These are phyloP conservation scores for Gulo gulo DNA, from an alignment of 2,113 vertebrate species.

Conservation along the genomic window DNA sequence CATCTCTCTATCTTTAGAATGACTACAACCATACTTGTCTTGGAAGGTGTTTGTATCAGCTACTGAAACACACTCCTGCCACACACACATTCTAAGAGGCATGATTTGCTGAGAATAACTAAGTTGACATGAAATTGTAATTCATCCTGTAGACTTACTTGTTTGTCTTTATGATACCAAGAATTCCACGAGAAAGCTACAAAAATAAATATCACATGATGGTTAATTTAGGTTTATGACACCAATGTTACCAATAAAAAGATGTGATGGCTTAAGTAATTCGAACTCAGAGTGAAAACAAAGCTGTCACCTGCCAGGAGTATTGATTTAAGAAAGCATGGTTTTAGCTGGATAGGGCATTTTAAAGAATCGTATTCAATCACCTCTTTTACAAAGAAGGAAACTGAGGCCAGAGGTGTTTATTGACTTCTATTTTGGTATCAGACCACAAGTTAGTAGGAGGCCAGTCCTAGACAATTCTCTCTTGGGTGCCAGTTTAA, in stretches of 20 bases:
- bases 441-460: neutral
- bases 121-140: neutral
- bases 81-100: neutral
- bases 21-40: neutral
- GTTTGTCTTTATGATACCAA: constrained; percentile 15
- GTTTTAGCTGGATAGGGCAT: neutral
- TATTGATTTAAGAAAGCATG: neutral
- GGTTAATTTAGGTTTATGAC: constrained; percentile 13
- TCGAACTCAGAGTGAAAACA: neutral
- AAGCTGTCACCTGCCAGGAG: neutral
- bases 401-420: neutral
- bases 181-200: constrained; percentile 17
- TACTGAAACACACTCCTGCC: neutral
- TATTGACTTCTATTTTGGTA: neutral
- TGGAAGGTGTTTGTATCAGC: neutral
- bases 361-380: neutral
- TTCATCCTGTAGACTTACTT: neutral
- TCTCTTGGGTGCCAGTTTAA: neutral
- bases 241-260: neutral
- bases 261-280: neutral
- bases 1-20: neutral
- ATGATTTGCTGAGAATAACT: neutral
- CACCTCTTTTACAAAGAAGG: neutral
- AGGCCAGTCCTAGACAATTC: neutral
- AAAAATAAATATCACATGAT: constrained; percentile 1